A percentile compares a stretch with the other conserved stretches of the same genome.
These are phyloP conservation scores for Anguilla pacifica DNA, from an alignment of 2,797 vertebrate species.

Conservation along the genomic window DNA sequence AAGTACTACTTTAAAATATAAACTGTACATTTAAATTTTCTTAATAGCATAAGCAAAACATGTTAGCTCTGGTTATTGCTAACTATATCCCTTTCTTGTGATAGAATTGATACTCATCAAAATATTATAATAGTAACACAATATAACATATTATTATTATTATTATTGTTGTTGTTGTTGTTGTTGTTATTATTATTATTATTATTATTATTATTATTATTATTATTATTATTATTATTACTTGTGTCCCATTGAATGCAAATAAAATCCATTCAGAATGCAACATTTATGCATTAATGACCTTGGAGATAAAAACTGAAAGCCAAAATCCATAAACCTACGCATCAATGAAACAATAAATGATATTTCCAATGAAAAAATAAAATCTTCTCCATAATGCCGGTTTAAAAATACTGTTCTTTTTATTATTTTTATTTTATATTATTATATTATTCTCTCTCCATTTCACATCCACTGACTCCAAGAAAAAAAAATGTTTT, in stretches of 20 bases:
- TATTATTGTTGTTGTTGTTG: too few relatives aligned
- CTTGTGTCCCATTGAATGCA: background rate
- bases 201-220: background rate
- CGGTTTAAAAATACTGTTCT: background rate
- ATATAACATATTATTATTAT: too few relatives aligned
- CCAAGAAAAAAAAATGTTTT: background rate
- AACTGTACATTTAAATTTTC: background rate
- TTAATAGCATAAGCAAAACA: background rate
- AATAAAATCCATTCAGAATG: slow-evolving; percentile 38
- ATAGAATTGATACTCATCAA: background rate
- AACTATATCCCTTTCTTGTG: background rate
- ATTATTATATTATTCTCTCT: background rate
- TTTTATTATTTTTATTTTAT: background rate
- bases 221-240: background rate
- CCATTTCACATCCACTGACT: background rate
- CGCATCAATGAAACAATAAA: background rate
- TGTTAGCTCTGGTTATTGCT: background rate
- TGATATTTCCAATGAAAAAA: background rate
- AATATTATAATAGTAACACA: background rate
- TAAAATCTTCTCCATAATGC: background rate
- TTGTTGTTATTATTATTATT: background rate
- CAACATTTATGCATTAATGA: slow-evolving; percentile 73
- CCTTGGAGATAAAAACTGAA: slow-evolving; percentile 35
- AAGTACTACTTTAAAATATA: background rate
- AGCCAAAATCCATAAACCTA: background rate